Evolutionary conservation across 2,888 invertebrate species (phyloP), one percentile per base, ranked within the genome.

Genomic region (Tipula unca): DNA sequence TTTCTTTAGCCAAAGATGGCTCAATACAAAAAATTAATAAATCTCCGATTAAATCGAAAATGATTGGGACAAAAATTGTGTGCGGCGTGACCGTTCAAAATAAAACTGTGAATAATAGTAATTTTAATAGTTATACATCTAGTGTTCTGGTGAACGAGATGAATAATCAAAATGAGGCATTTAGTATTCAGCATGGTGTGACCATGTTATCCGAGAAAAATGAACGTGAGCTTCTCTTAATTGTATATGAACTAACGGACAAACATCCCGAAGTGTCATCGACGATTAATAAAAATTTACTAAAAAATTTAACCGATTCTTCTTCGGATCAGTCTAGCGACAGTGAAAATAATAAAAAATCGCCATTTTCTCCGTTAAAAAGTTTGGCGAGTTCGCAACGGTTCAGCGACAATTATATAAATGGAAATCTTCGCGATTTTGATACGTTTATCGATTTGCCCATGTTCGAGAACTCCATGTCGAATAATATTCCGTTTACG

Each of bases 301-400:
- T 83, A 83, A 83, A 83, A 83, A 69, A 69, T 69, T 3, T 69
- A 10, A 69, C 69, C 25, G 69, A 69, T 69, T 83, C 83, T 1
- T 83, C 83, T 83, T 35, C 35, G n/a, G 83, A 83, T n/a, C 91
- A 92, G 91, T 89, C 93, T 85, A 89, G 90, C 95, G 84, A 85
- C 14, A 85, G 48, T 85, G 35, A 85, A 42, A 85, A 85, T 48
- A 85, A 39, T 48, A 85, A 85, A 20, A 39, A 42, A 42, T 25
- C 25, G 29, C 25, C 69, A 10, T 69, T 69, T 25, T 42, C 42
- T 17, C 29, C 84, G 29, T 20, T 84, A 36, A 84, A 35, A 20
- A 84, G 36, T 20, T 36, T 84, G n/a, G 35, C 20, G 6, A 25
- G 20, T 20, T 13, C 13, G 13, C 35, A 84, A 36, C 32, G 84